Percentiles rank a stretch among this genome's conserved stretches.
Evolutionary conservation across 2,113 vertebrate species (phyloP).

Genomic region (Galbula dea): DNA sequence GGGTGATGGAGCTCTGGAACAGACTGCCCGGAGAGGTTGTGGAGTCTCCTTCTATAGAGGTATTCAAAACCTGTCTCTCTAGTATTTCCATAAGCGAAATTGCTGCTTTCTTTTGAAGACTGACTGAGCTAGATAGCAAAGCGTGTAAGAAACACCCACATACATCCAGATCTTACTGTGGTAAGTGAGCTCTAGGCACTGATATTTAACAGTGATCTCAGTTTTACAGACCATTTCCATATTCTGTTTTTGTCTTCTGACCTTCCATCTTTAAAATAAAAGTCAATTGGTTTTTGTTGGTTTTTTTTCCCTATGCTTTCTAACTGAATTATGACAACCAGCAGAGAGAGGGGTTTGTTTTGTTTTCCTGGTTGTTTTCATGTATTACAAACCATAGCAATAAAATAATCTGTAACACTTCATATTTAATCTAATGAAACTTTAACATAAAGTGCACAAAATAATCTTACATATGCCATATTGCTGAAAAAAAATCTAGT

Average conservation of each 20-base stretch:
- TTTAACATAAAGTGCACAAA: background rate
- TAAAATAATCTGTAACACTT: background rate
- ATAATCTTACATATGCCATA: background rate
- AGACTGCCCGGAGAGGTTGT: no score
- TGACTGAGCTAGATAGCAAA: background rate
- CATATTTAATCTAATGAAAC: background rate
- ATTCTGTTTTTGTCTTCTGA: background rate
- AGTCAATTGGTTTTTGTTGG: no score
- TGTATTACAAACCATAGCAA: background rate
- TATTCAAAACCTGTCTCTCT: background rate
- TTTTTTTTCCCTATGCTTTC: background rate
- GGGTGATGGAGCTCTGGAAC: no score
- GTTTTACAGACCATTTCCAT: background rate
- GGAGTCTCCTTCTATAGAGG: no score
- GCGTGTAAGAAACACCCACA: background rate
- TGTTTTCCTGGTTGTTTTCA: background rate
- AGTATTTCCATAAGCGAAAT: background rate
- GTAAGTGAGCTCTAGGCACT: background rate
- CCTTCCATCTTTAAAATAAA: background rate
- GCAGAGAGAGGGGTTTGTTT: background rate
- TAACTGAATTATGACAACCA: background rate
- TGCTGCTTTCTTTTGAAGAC: background rate
- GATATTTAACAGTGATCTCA: constrained; percentile 15
- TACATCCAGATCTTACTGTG: background rate
- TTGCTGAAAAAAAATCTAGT: no score